A percentile compares a stretch with the other conserved stretches of the same genome.
Evolutionary conservation across 2,888 invertebrate genomes (phyloP).

Genomic region (Dryobota labecula): DNA sequence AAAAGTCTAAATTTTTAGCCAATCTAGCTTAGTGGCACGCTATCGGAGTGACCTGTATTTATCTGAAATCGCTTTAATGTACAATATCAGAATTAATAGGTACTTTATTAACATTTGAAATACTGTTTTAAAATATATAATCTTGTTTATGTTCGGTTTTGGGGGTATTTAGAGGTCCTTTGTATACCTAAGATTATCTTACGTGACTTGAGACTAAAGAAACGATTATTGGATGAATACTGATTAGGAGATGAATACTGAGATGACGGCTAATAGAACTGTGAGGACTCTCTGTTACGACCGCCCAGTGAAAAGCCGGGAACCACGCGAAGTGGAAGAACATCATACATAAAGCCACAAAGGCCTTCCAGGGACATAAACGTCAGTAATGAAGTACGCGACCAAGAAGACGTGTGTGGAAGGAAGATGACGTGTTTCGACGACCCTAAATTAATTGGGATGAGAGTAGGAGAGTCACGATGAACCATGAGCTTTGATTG

Average conservation of each 20-base stretch:
- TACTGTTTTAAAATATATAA: conserved; percentile 43
- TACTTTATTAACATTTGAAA: conserved; percentile 49
- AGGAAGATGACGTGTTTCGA: not conserved
- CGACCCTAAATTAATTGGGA: not conserved
- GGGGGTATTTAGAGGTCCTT: conserved; percentile 47
- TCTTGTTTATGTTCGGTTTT: conserved; percentile 39
- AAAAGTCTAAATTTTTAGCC: conserved; percentile 80
- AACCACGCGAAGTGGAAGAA: not conserved
- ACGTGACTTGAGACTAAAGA: not conserved
- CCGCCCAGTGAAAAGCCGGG: not conserved
- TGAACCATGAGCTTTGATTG: not conserved
- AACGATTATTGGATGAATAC: not conserved
- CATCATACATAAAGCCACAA: not conserved
- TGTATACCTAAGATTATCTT: conserved; percentile 8
- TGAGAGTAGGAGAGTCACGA: not conserved
- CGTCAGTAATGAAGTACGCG: too few species aligned
- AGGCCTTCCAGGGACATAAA: too few species aligned
- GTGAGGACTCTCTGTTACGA: too few species aligned
- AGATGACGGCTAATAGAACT: too few species aligned
- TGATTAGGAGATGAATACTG: not conserved
- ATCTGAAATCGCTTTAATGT: conserved; percentile 64
- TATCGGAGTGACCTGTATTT: conserved; percentile 66
- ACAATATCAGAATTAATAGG: conserved; percentile 48
- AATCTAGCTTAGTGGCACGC: conserved; percentile 68
- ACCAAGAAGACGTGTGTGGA: not conserved